Base-by-base conservation (phyloP, 2,888 invertebrate species). In the Anthophora plumipes region DNA sequence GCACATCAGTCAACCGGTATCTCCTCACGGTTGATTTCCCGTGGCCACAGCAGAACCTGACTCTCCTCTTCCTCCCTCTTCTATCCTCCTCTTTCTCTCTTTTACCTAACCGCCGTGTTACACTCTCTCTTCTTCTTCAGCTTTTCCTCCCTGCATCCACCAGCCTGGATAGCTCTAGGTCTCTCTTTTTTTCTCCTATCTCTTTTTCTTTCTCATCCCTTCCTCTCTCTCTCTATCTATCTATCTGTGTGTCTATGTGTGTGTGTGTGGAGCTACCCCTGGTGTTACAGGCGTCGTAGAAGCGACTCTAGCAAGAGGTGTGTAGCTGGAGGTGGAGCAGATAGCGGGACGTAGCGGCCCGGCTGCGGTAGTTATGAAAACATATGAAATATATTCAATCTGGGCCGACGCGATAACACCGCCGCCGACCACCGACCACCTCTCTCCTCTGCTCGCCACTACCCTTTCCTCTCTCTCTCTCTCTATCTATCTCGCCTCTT, bases 21-120 rank as follows among this genome's bases (percentile, higher is more conserved):
- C 93, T 93, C 92, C 93, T 93, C 93, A 94, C 93, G 93, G 91
- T 94, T 94, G 93, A 93, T 94, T 94, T 93, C 94, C 94, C 93
- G 93, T 93, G 92, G 93, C 89, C 93, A 92, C 91, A 88, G 89
- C 88, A 89, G 84, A 89, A 85, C 31, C 88, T 88, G 70, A 87
- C 68, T 78, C 85, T 77, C 4, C 85, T 78, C 76, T 82, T 82
- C 74, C 84, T 67, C 71, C 67, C 73, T 61, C 72, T 60, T 54
- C 25, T 66, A 59, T 39, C 55, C 68, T 61, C 77, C 12, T 48
- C 41, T 31, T 11, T 12, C 55, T 14, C 55, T 4, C 68, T n/a
- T 8, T 55, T 43, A 7, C 31, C 2, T 31, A 3, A 31, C 31
- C 31, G 4, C 31, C 31, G 31, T 31, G 31, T 31, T 31, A 31